Conservation (phyloP, 1,140 invertebrate genomes). For the Maniola jurtina region DNA sequence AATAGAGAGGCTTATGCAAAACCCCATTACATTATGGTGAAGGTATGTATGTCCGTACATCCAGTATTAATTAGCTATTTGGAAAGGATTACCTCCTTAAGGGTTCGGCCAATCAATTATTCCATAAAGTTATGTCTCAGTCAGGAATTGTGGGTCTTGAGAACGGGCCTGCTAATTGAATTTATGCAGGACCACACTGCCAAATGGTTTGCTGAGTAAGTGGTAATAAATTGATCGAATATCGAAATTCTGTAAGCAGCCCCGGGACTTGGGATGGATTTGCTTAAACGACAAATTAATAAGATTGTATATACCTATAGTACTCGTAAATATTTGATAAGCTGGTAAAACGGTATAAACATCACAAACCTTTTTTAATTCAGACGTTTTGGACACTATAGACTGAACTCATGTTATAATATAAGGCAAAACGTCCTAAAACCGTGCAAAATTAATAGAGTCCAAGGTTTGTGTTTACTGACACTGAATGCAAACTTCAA, state of each 20-base stretch:
- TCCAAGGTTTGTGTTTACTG: too few relatives aligned
- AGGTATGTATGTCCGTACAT: conserved; percentile 21
- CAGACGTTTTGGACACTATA: too few relatives aligned
- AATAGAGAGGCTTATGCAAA: conserved; percentile 4
- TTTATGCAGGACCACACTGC: conserved; percentile 56
- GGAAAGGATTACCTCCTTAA: conserved; percentile 38
- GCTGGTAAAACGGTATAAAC: too few relatives aligned
- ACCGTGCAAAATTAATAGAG: too few relatives aligned
- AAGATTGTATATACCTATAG: not conserved
- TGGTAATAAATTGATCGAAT: conserved; percentile 56
- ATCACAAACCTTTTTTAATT: too few relatives aligned
- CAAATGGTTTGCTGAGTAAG: conserved; percentile 40
- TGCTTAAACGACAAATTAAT: not conserved
- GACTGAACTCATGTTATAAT: too few relatives aligned
- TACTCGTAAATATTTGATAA: too few relatives aligned
- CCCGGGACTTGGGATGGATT: not conserved
- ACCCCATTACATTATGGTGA: conserved; percentile 8
- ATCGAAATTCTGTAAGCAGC: conserved; percentile 20
- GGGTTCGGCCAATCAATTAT: conserved; percentile 52
- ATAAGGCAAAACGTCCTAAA: too few relatives aligned
- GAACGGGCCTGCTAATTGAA: conserved; percentile 52
- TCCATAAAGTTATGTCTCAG: conserved; percentile 54
- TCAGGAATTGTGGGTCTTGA: conserved; percentile 22
- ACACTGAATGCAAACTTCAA: too few relatives aligned
- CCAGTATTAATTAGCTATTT: conserved; percentile 34